A percentile compares a stretch with the other conserved stretches of the same genome.
Evolutionary conservation across 2,888 invertebrate genomes (phyloP).

Genomic region (Hirtodrosophila confusa): DNA sequence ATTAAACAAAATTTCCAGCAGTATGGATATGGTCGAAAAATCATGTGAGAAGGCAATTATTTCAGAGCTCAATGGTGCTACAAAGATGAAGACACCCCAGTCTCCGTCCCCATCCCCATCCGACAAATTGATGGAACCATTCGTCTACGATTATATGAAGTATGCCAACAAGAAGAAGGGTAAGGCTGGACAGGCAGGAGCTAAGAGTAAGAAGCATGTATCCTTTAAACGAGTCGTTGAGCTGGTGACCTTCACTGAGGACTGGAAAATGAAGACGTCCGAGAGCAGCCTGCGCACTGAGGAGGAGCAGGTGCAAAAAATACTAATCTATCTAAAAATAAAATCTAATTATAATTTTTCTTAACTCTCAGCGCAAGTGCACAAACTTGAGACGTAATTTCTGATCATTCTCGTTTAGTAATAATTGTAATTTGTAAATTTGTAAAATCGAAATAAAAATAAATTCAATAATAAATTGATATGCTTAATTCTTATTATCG

Average conservation of each 20-base stretch:
- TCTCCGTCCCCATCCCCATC: background rate
- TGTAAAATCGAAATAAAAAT: constrained; percentile 20
- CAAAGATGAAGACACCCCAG: constrained; percentile 2
- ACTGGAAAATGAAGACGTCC: constrained; percentile 48
- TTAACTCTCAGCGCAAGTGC: constrained; percentile 34
- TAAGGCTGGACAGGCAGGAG: constrained; percentile 4
- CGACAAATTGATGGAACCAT: constrained; percentile 9
- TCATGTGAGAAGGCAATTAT: background rate
- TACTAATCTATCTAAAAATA: background rate
- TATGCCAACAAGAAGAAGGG: constrained; percentile 49
- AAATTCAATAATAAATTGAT: constrained; percentile 13
- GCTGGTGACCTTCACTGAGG: constrained; percentile 50
- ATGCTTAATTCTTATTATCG: background rate
- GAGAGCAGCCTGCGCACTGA: constrained; percentile 48
- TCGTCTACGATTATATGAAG: constrained; percentile 64
- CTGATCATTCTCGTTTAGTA: constrained; percentile 20
- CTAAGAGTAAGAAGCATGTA: constrained; percentile 32
- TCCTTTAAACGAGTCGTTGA: constrained; percentile 59
- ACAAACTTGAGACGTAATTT: constrained; percentile 43
- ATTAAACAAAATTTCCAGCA: constrained; percentile 26
- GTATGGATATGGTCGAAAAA: constrained; percentile 19
- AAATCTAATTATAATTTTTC: background rate
- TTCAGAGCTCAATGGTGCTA: background rate
- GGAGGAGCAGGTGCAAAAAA: constrained; percentile 61
- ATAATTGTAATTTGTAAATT: constrained; percentile 32